These are phyloP conservation scores for Aspidiotus rigidus DNA, from an alignment of 2,888 invertebrate genomes.

Conservation along the genomic window DNA sequence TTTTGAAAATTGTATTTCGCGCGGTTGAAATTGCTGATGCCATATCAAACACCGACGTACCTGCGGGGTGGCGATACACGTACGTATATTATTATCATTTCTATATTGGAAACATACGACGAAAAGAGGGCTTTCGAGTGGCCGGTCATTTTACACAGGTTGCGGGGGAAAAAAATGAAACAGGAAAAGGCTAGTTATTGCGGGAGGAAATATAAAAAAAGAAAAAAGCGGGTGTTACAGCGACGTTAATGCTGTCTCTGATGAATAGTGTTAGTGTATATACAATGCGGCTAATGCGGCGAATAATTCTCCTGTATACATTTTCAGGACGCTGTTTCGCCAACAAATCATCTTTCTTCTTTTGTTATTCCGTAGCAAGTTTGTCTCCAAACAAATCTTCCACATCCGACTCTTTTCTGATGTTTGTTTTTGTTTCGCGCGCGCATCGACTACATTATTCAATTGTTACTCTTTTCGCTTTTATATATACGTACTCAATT, in stretches of 20 bases:
- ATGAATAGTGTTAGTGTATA: conserved; percentile 22
- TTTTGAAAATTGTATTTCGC: neutral
- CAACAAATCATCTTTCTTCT: conserved; percentile 31
- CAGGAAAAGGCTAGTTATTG: conserved; percentile 23
- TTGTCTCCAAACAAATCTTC: conserved; percentile 29
- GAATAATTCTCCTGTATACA: conserved; percentile 31
- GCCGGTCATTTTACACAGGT: conserved; percentile 21
- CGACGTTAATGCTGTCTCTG: conserved; percentile 21
- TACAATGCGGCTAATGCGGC: conserved; percentile 31
- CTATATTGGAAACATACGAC: neutral
- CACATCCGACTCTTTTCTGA: conserved; percentile 32
- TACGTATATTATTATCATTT: too few relatives aligned
- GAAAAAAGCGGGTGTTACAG: conserved; percentile 19
- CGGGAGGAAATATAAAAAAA: neutral
- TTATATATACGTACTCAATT: conserved; percentile 15
- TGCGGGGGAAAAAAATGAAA: conserved; percentile 3
- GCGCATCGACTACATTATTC: conserved; percentile 2
- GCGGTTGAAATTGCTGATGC: neutral
- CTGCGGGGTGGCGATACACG: too few relatives aligned
- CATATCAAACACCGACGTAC: too few relatives aligned
- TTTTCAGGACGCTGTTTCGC: conserved; percentile 31
- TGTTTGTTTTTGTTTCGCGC: conserved; percentile 29
- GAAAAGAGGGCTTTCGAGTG: neutral
- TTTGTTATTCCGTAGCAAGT: conserved; percentile 25
- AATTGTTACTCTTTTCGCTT: conserved; percentile 2